Conservation (phyloP, 2,797 vertebrate genomes). For the Scarus forsteni region DNA sequence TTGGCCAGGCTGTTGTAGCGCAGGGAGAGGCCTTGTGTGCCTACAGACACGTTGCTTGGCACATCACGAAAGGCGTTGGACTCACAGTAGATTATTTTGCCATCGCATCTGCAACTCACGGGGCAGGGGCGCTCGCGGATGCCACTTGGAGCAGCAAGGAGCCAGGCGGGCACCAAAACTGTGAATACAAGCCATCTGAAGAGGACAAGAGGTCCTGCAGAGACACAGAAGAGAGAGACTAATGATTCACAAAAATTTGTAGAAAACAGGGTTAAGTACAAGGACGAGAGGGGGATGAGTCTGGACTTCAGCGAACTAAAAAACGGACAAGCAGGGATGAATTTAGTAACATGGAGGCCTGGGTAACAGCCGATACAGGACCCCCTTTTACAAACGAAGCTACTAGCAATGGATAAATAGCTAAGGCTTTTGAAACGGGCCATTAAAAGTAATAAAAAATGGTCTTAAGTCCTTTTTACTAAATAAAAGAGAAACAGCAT, state of each 20-base stretch:
- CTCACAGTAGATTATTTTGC: conserved; percentile 98
- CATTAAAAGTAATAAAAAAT: too few relatives aligned
- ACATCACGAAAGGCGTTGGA: conserved; percentile 95
- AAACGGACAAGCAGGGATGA: too few relatives aligned
- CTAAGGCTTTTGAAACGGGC: too few relatives aligned
- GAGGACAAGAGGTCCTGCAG: conserved; percentile 79
- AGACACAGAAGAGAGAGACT: conserved; percentile 59
- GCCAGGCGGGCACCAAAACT: conserved; percentile 75
- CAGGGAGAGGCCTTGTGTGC: conserved; percentile 95
- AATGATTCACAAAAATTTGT: neutral
- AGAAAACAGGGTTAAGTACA: too few relatives aligned
- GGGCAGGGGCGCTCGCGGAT: conserved; percentile 94
- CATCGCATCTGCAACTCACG: conserved; percentile 95
- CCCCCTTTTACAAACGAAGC: too few relatives aligned
- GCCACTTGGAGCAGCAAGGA: conserved; percentile 84
- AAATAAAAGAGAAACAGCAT: too few relatives aligned
- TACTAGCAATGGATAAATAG: too few relatives aligned
- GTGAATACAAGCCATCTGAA: conserved; percentile 81
- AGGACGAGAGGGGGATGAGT: too few relatives aligned
- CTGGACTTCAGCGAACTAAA: too few relatives aligned
- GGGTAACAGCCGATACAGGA: too few relatives aligned
- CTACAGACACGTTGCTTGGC: conserved; percentile 93
- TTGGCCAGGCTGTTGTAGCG: conserved; percentile 97
- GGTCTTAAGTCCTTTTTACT: too few relatives aligned
- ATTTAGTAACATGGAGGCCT: too few relatives aligned